Conservation (phyloP, 2,113 vertebrate species). For the Oceanodroma tethys region DNA sequence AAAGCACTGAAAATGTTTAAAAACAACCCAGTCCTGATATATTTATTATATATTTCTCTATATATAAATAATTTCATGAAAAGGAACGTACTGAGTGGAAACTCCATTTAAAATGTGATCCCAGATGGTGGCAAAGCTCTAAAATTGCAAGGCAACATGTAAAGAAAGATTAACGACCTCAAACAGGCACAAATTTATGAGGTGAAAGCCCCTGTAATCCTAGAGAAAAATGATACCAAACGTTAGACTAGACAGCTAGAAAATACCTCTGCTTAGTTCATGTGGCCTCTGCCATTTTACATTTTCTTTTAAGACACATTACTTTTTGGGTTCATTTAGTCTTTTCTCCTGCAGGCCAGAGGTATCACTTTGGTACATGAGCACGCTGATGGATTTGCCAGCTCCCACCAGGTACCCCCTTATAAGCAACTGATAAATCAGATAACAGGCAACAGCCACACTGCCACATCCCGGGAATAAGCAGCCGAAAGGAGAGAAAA, state of each 20-base stretch:
- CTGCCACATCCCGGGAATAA: not conserved
- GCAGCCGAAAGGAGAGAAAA: not conserved
- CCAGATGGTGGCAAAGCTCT: conserved; percentile 71
- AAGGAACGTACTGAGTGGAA: conserved; percentile 67
- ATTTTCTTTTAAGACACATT: not conserved
- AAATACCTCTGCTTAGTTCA: conserved; percentile 61
- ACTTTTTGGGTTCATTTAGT: not conserved
- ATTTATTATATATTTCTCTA: conserved; percentile 55
- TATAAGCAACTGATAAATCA: not conserved
- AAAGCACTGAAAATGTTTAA: conserved; percentile 56
- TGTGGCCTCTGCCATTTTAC: conserved; percentile 52
- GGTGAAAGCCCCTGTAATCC: conserved; percentile 71
- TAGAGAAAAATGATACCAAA: conserved; percentile 68
- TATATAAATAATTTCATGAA: conserved; percentile 63
- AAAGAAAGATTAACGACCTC: conserved; percentile 71
- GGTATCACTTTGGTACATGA: not conserved
- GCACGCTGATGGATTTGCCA: not conserved
- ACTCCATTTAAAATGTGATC: conserved; percentile 67
- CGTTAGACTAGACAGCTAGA: conserved; percentile 62
- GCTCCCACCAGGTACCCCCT: not conserved
- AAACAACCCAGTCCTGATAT: conserved; percentile 50
- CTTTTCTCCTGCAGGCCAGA: not conserved
- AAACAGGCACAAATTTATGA: conserved; percentile 69
- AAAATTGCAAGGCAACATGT: conserved; percentile 68
- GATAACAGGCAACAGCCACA: not conserved